Evolutionary conservation across 2,797 vertebrate genomes (phyloP), one percentile per base, ranked within the genome.

Genomic region (Dromococcyx pavoninus): DNA sequence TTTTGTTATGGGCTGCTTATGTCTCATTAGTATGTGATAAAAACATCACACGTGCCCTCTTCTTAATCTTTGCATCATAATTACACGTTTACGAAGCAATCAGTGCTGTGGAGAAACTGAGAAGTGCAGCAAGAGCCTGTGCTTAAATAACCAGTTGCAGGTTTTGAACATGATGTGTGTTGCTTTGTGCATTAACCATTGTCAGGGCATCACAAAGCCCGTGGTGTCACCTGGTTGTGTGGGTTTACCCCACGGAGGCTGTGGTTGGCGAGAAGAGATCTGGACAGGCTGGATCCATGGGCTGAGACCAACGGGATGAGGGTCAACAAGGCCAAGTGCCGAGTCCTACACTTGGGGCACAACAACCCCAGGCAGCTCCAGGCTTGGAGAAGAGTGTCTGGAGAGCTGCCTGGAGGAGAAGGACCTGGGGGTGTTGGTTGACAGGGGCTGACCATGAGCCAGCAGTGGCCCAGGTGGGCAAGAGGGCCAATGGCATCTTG

Each of bases 171-270:
- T 33, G 74, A 19, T 61, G 60, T 6, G 0, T 11, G 23, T 17
- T 12, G 5, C 24, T 30, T 3, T 46, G 56, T 54, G 70, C 6
- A 1, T 3, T 14, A 22, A 22, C 62, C 15, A 61, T 28, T 56
- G 46, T 19, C 37, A 10, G 76, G 8, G 41, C 23, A 7, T 27
- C 13, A 1, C 6, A 24, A 21, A 27, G 33, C 35, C 24, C 7
- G 0, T 4, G 60, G 44, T 43, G 8, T 11, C 8, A 1, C 25
- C 6, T 9, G n/a, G 2, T 14, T 13, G 25, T 23, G 53, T 13
- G 13, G 7, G 16, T 5, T 64, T 27, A 69, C 50, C 51, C 46
- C 28, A 0, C 0, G 1, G 53, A 74, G 41, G n/a, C 56, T 64
- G 44, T 64, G 64, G 61, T 17, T 61, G 24, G 14, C 14, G 2